Evolutionary conservation across 2,113 vertebrate genomes (phyloP).

Genomic region (Protomyctophum bolini): DNA sequence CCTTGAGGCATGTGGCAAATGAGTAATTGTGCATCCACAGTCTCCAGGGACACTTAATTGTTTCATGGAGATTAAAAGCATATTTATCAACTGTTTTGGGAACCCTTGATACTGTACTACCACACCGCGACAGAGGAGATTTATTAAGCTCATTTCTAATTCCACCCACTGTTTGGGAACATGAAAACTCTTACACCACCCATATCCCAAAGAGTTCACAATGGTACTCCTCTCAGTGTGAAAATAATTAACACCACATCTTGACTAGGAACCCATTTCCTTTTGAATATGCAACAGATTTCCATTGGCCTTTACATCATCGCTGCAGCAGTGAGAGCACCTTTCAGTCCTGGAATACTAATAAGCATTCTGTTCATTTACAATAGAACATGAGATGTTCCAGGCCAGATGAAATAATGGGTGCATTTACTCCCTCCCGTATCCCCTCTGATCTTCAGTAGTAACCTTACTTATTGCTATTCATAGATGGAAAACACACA

Average conservation of each 20-base stretch:
- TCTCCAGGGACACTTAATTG: background rate
- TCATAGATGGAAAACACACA: conserved; percentile 26
- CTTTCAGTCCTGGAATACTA: conserved; percentile 4
- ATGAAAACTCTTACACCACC: conserved; percentile 8
- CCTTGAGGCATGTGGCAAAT: too few species aligned
- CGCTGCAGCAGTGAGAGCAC: background rate
- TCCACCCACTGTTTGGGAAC: background rate
- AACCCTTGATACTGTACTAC: background rate
- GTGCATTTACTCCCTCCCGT: background rate
- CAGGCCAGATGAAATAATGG: too few species aligned
- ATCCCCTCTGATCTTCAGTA: conserved; percentile 1
- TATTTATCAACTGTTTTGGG: background rate
- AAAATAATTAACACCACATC: background rate
- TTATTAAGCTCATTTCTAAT: conserved; percentile 9
- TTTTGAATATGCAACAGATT: background rate
- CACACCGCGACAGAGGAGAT: background rate
- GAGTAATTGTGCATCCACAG: too few species aligned
- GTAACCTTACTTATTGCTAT: conserved; percentile 10
- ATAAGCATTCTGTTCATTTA: background rate
- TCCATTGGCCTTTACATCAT: background rate
- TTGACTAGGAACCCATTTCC: background rate
- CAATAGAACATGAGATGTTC: background rate
- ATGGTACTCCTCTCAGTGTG: background rate
- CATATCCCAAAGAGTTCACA: conserved; percentile 11
- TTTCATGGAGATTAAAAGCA: background rate